A percentile compares a stretch with the other conserved stretches of the same genome.
Conservation (phyloP, 1,140 invertebrate genomes). For the Liolophura sinensis region DNA sequence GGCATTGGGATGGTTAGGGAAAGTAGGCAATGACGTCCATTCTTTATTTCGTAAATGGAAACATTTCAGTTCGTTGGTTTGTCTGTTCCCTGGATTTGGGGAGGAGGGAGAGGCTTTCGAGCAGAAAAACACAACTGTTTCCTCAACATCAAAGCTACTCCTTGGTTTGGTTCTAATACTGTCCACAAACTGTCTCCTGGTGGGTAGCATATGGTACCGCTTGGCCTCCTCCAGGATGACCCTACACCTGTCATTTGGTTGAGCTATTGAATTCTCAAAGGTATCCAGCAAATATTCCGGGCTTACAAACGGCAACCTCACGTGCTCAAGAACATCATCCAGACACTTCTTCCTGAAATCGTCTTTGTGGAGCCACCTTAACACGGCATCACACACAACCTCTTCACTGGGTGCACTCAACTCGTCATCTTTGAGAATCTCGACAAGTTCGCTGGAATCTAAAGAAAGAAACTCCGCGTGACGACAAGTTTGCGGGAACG, state of each 20-base stretch:
- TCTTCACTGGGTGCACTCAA: slow-evolving; percentile 29
- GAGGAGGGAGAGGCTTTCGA: slow-evolving; percentile 18
- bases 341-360: slow-evolving; percentile 21
- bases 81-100: slow-evolving; percentile 8
- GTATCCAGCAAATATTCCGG: slow-evolving; percentile 39
- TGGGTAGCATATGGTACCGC: slow-evolving; percentile 43
- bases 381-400: slow-evolving; percentile 25
- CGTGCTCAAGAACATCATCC: slow-evolving; percentile 20
- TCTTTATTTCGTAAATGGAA: slow-evolving; percentile 13
- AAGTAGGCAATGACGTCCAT: slow-evolving; percentile 24
- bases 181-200: slow-evolving; percentile 23
- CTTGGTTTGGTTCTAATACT: slow-evolving; percentile 8
- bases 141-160: slow-evolving; percentile 6
- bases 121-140: slow-evolving; percentile 14
- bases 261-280: slow-evolving; percentile 12
- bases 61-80: slow-evolving; percentile 13
- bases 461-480: slow-evolving; percentile 29
- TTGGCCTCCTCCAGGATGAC: slow-evolving; percentile 46
- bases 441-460: slow-evolving; percentile 23
- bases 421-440: slow-evolving; percentile 29
- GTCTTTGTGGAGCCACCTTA: slow-evolving; percentile 31
- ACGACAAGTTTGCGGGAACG: slow-evolving; percentile 22
- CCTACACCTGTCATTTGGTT: slow-evolving; percentile 25
- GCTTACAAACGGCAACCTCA: slow-evolving; percentile 27
- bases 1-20: slow-evolving; percentile 33